Conservation (phyloP, 2,113 vertebrate species). For the Oenanthe melanoleuca region DNA sequence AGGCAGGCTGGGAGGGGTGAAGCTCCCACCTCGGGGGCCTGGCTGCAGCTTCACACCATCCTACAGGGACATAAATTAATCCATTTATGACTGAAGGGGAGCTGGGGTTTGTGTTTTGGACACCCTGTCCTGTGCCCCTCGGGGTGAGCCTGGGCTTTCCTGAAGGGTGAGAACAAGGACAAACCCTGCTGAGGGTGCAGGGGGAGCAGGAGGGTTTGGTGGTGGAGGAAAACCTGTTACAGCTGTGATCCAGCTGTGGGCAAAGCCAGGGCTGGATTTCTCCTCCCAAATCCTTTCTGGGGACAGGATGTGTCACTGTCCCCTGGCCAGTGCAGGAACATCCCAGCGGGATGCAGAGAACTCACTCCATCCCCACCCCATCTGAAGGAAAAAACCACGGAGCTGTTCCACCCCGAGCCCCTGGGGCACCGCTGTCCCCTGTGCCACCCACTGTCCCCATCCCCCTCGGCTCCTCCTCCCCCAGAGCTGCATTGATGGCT, state of each 20-base stretch:
- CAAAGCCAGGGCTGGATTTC: neutral
- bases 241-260: neutral
- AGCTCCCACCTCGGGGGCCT: neutral
- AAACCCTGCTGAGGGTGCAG: neutral
- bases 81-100: neutral
- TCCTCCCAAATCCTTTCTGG: neutral
- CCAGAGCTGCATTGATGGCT: neutral
- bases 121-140: accelerated
- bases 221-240: neutral
- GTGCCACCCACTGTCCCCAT: neutral
- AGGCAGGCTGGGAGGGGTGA: neutral
- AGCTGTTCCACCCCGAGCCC: neutral
- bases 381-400: neutral
- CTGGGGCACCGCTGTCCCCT: too few species aligned
- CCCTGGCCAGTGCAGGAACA: accelerated
- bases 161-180: neutral
- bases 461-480: neutral
- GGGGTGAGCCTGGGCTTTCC: neutral
- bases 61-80: accelerated
- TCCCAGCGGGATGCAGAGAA: accelerated
- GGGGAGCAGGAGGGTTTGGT: neutral
- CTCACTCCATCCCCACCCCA: neutral
- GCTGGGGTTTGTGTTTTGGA: neutral
- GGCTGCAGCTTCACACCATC: neutral
- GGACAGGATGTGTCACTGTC: neutral